Evolutionary conservation across 2,113 vertebrate genomes (phyloP).

Genomic region (Chrysemys picta): DNA sequence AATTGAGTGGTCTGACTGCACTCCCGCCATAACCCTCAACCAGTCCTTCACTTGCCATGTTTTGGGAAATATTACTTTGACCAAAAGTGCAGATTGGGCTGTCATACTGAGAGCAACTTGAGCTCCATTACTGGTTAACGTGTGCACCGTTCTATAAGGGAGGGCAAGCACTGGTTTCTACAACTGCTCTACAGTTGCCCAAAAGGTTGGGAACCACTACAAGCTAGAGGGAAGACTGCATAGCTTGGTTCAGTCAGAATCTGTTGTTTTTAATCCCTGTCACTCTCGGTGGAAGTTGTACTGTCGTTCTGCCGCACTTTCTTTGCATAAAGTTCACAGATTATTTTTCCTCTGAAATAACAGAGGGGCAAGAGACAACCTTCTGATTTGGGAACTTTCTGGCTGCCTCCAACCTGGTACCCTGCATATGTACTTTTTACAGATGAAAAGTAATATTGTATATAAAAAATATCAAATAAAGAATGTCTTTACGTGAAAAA

Average conservation of each 20-base stretch:
- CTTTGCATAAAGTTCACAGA: constrained; percentile 67
- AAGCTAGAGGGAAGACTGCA: neutral
- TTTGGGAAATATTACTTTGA: constrained; percentile 27
- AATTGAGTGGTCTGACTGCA: neutral
- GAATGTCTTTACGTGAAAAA: constrained; percentile 82
- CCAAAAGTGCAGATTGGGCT: neutral
- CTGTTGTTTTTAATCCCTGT: constrained; percentile 64
- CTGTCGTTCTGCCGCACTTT: constrained; percentile 68
- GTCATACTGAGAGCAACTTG: neutral
- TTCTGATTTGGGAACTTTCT: constrained; percentile 63
- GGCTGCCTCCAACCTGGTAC: constrained; percentile 75
- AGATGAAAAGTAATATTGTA: constrained; percentile 81
- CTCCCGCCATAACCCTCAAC: neutral
- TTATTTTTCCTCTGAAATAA: constrained; percentile 61
- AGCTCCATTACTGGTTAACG: neutral
- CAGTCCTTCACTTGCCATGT: neutral
- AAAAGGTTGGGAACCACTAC: neutral
- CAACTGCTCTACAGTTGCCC: constrained; percentile 7
- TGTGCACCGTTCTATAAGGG: neutral
- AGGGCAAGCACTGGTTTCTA: constrained; percentile 9
- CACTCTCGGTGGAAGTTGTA: constrained; percentile 56
- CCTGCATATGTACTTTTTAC: constrained; percentile 81
- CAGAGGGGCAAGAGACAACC: constrained; percentile 63
- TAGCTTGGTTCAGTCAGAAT: neutral
- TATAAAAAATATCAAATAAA: constrained; percentile 84